Conservation (phyloP, 2,888 invertebrate species). For the Biston betularia region DNA sequence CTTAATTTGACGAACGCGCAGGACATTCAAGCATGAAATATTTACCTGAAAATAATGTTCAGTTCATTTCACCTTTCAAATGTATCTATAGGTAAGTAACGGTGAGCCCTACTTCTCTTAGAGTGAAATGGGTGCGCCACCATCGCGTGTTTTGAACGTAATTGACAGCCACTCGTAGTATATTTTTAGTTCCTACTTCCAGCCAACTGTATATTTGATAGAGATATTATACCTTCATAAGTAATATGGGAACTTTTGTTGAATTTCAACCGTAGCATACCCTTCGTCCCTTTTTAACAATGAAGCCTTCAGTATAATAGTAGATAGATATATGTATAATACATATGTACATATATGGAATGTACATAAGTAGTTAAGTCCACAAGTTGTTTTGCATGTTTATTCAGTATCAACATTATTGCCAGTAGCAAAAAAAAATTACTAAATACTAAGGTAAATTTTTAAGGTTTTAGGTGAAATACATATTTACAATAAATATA, state of each 20-base stretch:
- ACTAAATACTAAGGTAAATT: too few species aligned
- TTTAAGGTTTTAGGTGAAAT: too few species aligned
- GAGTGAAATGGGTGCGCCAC: not conserved
- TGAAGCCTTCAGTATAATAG: not conserved
- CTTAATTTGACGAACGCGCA: conserved; percentile 19
- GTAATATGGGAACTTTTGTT: conserved; percentile 5
- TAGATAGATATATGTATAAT: conserved; percentile 2
- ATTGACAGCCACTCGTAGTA: not conserved
- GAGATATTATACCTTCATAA: not conserved
- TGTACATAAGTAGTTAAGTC: not conserved
- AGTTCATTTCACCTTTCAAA: conserved; percentile 16
- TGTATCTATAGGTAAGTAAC: conserved; percentile 5
- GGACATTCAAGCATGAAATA: conserved; percentile 21
- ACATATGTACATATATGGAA: not conserved
- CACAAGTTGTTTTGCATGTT: not conserved
- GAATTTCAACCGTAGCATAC: conserved; percentile 2
- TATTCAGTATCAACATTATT: not conserved
- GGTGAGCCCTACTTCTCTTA: not conserved
- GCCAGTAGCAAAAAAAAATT: too few species aligned
- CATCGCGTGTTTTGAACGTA: not conserved
- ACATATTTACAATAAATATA: too few species aligned
- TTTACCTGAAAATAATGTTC: conserved; percentile 19
- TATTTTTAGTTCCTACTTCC: not conserved
- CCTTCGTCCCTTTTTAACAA: conserved; percentile 13
- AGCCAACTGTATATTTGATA: not conserved